Base-by-base conservation (phyloP, 1,140 invertebrate species). In the Nasonia vitripennis region DNA sequence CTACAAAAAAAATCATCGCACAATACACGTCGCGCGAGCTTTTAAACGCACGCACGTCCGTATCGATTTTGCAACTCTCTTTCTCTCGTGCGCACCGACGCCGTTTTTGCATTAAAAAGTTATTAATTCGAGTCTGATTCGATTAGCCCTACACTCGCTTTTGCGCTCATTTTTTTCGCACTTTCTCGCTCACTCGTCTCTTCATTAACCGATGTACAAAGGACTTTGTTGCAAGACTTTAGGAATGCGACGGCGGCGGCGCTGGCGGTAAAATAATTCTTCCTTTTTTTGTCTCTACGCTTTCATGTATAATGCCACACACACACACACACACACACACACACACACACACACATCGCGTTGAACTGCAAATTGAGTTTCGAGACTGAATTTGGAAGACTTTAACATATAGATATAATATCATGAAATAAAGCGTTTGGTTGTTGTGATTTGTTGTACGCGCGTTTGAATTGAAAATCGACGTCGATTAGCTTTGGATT, bases 81-180 rank as follows among this genome's bases (percentile, higher is more conserved):
- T 11, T 67, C 1, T 62, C 20, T 1, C 55, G 34, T 6, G 34
- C 34, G 34, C 34, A 62, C 17, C 17, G 55, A 62, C 55, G 55
- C 5, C 20, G 55, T 84, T 79, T 67, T 82, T 62, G 37, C 73
- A 70, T 85, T 77, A 81, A 86, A 86, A 86, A 78, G 37, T 81
- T 86, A 86, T 78, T 86, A 82, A 78, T 82, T 41, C 73, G 27
- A 67, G 2, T 17, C 55, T 70, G n/a, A 77, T 68, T 86, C 27
- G 45, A 81, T 86, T 86, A 86, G 37, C 6, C 67, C 70, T 81
- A 68, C 23, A 68, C 51, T 84, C 83, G 78, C 23, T 6, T 51
- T 27, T 41, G 20, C 14, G 48, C n/a, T 41, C 20, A 83, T 75
- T 45, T 80, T 71, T 78, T 45, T 80, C 51, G 12, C 51, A 55